Percentiles rank a stretch among this genome's conserved stretches.
phyloP scores from a whole-genome alignment of 2,113 vertebrate genomes.

The Leptocoma aspasia region DNA sequence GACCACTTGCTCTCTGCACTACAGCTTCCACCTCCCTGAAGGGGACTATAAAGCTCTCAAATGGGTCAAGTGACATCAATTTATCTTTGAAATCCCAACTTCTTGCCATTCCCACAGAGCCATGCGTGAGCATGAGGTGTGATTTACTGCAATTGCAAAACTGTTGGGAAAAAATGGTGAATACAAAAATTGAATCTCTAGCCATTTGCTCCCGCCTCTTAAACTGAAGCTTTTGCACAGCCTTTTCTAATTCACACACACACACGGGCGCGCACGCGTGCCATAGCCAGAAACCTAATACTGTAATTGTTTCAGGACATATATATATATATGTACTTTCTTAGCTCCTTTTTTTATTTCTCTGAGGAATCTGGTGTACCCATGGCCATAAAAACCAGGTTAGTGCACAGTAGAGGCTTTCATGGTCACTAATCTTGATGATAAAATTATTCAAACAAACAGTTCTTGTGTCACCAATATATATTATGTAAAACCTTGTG shows the following conservation, averaged over 20 bases:
- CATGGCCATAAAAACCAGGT: not conserved
- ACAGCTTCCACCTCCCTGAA: not conserved
- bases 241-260: not conserved
- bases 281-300: not conserved
- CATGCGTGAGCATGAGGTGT: not conserved
- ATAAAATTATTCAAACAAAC: conserved; percentile 62
- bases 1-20: not conserved
- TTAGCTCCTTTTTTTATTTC: not conserved
- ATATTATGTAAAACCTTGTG: conserved; percentile 73
- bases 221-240: not conserved
- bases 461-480: conserved; percentile 63
- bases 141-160: not conserved
- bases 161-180: not conserved
- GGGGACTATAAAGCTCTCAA: not conserved
- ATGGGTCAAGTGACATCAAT: not conserved
- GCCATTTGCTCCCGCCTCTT: not conserved
- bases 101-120: not conserved
- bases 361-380: not conserved
- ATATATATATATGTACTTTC: not conserved
- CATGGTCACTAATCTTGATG: conserved; percentile 63
- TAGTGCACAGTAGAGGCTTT: conserved; percentile 66
- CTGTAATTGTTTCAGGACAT: not conserved
- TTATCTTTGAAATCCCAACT: not conserved
- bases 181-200: not conserved
- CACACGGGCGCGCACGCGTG: no score